Evolutionary conservation across 2,888 invertebrate genomes (phyloP).

Genomic region (Blastobasis adustella): DNA sequence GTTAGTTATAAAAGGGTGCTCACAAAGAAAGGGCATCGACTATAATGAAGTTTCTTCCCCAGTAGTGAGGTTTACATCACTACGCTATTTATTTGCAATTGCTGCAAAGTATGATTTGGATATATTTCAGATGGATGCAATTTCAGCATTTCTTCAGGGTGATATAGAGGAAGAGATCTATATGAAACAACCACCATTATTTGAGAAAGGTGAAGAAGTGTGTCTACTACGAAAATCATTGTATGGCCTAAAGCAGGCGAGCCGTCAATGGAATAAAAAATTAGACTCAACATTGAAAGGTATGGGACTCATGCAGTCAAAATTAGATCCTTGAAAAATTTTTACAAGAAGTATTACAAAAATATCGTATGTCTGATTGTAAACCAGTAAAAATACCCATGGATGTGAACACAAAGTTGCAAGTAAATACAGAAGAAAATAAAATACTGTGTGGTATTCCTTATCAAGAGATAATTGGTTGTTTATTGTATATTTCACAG

Average conservation of each 20-base stretch:
- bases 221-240: conserved; percentile 9
- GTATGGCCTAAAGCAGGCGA: too few relatives aligned
- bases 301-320: too few relatives aligned
- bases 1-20: too few relatives aligned
- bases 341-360: conserved; percentile 3
- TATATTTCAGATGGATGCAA: neutral
- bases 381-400: conserved; percentile 3
- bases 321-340: neutral
- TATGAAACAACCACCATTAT: too few relatives aligned
- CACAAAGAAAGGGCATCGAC: too few relatives aligned
- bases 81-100: neutral
- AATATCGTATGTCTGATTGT: conserved; percentile 6
- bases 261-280: conserved; percentile 14
- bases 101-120: neutral
- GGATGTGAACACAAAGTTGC: conserved; percentile 3
- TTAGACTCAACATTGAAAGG: too few relatives aligned
- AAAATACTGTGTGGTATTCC: neutral
- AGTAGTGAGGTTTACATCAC: too few relatives aligned
- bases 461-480: conserved; percentile 9
- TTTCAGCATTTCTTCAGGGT: neutral
- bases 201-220: too few relatives aligned
- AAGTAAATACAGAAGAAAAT: conserved; percentile 1
- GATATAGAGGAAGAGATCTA: too few relatives aligned
- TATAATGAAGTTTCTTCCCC: too few relatives aligned
- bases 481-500: conserved; percentile 11